Base-by-base conservation (phyloP, 2,113 vertebrate genomes). In the Percopsis transmontana region DNA sequence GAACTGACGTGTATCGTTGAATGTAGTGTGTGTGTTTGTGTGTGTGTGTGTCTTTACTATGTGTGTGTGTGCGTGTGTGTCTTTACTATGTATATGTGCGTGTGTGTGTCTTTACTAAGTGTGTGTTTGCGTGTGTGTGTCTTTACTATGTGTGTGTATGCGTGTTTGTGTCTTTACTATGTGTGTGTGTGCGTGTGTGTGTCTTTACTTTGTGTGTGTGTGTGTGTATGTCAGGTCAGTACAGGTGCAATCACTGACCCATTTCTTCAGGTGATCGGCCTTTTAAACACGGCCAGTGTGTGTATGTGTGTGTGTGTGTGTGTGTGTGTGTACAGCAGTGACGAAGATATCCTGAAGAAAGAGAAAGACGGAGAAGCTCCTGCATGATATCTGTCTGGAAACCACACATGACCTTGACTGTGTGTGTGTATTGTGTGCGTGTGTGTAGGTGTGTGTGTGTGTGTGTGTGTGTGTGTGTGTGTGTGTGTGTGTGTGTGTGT, bases 221-320 rank as follows among this genome's bases (percentile, higher is more conserved):
- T 13, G 12, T 45, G 42, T 13, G 12, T 16, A 10, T 16, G 42
- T 45, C 21, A 12, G 24, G 58, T 70, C 38, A 56, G 59, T 58
- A 41, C 72, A 76, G 78, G 78, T 84, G 72, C 64, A 81, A 21
- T 70, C 55, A 53, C 51, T 88, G 70, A 83, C 66, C 68, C 66
- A 77, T 81, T 65, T 79, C 11, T 61, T 41, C 69, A 72, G 3
- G 63, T 62, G 27, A 40, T n/a, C 23, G 38, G 16, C 44, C 62
- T 56, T 58, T 72, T 18, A 77, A 64, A 77, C 40, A 45, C 14
- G 48, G 58, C 33, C 12, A 63, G 59, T 48, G 16, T 51, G 20
- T 62, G 21, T 51, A 62, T 14, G 3, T 45, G 41, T 45, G 20
- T 18, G 40, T 38, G 13, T 27, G 20, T 9, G 41, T 59, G 41